phyloP scores from a whole-genome alignment of 2,797 vertebrate genomes.

The Uromys caudimaculatus region DNA sequence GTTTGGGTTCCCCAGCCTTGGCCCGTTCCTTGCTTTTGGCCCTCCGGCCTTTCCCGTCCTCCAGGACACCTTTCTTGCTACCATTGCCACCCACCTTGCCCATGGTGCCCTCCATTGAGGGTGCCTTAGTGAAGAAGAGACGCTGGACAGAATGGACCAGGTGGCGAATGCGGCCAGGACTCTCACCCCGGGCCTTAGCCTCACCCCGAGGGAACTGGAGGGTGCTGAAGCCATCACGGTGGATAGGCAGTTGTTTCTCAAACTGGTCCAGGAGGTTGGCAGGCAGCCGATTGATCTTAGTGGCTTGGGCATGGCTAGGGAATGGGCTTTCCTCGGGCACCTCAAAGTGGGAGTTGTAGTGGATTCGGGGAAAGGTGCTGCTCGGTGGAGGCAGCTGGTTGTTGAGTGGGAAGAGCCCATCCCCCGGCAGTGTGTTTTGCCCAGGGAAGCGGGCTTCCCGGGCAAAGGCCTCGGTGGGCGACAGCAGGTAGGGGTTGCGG shows the following conservation, averaged over 20 bases:
- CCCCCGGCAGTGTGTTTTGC: slow-evolving; percentile 91
- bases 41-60: slow-evolving; percentile 94
- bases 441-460: slow-evolving; percentile 92
- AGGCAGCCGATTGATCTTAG: slow-evolving; percentile 96
- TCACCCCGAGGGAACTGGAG: slow-evolving; percentile 96
- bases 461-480: slow-evolving; percentile 93
- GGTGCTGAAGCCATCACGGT: slow-evolving; percentile 97
- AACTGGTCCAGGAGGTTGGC: slow-evolving; percentile 97
- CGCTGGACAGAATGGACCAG: slow-evolving; percentile 98
- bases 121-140: slow-evolving; percentile 97
- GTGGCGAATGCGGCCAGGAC: slow-evolving; percentile 97
- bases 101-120: slow-evolving; percentile 95
- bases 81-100: slow-evolving; percentile 95
- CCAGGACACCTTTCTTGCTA: slow-evolving; percentile 87
- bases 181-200: slow-evolving; percentile 95
- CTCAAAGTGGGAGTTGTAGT: slow-evolving; percentile 98
- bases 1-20: slow-evolving; percentile 94
- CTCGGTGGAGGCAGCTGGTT: slow-evolving; percentile 97
- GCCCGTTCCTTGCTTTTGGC: slow-evolving; percentile 98
- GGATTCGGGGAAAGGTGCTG: slow-evolving; percentile 97
- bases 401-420: slow-evolving; percentile 95
- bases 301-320: slow-evolving; percentile 96
- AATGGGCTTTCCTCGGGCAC: slow-evolving; percentile 94
- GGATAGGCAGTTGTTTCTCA: slow-evolving; percentile 96
- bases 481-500: slow-evolving; percentile 95